Base-by-base conservation (phyloP, 1,140 invertebrate species). In the Heliconius nattereri region DNA sequence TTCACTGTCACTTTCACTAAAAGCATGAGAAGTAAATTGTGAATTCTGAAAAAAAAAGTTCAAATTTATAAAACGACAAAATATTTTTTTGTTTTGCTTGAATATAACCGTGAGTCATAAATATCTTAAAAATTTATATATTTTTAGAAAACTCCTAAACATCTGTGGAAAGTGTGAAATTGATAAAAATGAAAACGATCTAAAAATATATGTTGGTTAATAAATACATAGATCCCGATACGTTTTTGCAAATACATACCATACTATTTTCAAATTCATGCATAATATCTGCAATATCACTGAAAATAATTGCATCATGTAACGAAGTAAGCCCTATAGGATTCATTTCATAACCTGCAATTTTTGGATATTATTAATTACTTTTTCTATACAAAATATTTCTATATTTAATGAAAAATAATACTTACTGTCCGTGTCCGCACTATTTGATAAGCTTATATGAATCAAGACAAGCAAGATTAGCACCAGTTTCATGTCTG, bases 271-370 rank as follows among this genome's bases (percentile, higher is more conserved):
- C 90, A 52, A 93, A 88, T 57, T 94, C 92, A 52, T 89, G 91
- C 32, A 94, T 85, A 52, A 94, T 87, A 75, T 94, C 91, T 19
- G 89, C 88, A 23, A 94, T 87, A 60, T 94, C 92, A 54, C 86
- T 91, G 57, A 90, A 90, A 76, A 94, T 90, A 78, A 93, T 90
- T 26, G 90, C 87, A 83, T 93, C 89, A 37, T 91, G 91, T 73
- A 89, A 81, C 49, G 92, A 91, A 71, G 87, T 84, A 16, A 87
- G 35, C 73, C 91, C 85, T 29, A 84, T 60, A n/a, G 77, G 81
- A 71, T 85, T 82, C 37, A 85, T 76, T 84, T 83, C 85, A 79
- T 87, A 81, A 81, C 78, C 84, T 84, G 81, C 70, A 29, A 35
- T 66, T 57, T 57, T 8, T 23, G 8, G 7, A 23, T 23, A 23